phyloP scores from a whole-genome alignment of 2,888 invertebrate species.

The Andrena trimmerana region DNA sequence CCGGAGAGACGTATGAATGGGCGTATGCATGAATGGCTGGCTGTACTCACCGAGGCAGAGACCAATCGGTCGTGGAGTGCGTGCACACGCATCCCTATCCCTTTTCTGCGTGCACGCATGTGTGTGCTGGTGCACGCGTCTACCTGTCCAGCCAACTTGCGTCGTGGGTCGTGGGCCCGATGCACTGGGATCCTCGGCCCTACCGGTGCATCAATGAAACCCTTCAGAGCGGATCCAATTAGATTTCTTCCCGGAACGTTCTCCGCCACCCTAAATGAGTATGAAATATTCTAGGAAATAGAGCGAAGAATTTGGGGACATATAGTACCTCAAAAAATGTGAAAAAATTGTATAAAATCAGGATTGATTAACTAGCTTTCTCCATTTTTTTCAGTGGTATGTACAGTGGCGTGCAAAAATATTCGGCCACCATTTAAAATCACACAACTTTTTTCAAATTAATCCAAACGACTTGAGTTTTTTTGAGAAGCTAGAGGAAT shows the following conservation, averaged over 20 bases:
- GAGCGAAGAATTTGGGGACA: neutral
- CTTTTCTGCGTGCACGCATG: slow-evolving; percentile 25
- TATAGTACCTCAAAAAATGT: neutral
- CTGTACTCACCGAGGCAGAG: slow-evolving; percentile 70
- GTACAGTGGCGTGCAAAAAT: no score
- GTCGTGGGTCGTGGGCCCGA: slow-evolving; percentile 19
- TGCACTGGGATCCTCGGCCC: slow-evolving; percentile 18
- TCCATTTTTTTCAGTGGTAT: no score
- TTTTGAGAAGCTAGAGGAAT: no score
- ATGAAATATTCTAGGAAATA: neutral
- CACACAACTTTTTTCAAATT: no score
- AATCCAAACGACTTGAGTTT: no score
- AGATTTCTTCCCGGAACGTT: neutral
- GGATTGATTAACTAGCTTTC: no score
- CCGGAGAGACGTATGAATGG: slow-evolving; percentile 82
- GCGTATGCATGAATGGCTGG: slow-evolving; percentile 83
- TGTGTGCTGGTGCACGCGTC: slow-evolving; percentile 10
- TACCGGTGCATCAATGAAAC: slow-evolving; percentile 67
- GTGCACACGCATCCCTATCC: slow-evolving; percentile 51
- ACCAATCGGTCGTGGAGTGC: slow-evolving; percentile 49
- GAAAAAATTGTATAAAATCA: neutral
- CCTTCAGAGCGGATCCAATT: slow-evolving; percentile 20
- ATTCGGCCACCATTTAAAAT: no score
- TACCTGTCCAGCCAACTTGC: slow-evolving; percentile 35
- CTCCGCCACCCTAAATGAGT: neutral